Evolutionary conservation across 2,113 vertebrate species (phyloP).

Genomic region (Lophius piscatorius): DNA sequence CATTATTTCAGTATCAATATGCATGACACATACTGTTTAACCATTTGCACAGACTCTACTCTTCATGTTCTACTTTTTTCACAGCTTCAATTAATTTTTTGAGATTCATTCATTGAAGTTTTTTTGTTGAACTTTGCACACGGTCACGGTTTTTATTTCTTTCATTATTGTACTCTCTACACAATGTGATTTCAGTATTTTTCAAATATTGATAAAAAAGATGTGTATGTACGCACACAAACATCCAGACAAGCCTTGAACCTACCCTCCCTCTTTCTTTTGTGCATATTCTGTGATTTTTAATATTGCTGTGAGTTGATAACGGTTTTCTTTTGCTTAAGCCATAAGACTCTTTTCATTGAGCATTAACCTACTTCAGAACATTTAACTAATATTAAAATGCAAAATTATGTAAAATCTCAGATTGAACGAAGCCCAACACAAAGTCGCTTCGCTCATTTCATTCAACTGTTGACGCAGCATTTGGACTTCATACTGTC

Average conservation of each 20-base stretch:
- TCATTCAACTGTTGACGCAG: constrained; percentile 30
- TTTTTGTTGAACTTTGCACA: too few relatives aligned
- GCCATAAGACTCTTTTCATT: constrained; percentile 27
- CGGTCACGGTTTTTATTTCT: constrained; percentile 5
- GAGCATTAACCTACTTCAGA: constrained; percentile 1
- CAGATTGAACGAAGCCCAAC: constrained; percentile 17
- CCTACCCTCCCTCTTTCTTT: constrained; percentile 4
- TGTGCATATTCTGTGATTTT: constrained; percentile 16
- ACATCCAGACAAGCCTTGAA: constrained; percentile 13
- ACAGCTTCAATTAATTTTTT: constrained; percentile 15
- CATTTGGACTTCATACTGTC: constrained; percentile 34
- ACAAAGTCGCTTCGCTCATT: constrained; percentile 11
- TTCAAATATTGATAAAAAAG: constrained; percentile 3
- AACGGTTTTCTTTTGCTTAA: constrained; percentile 8
- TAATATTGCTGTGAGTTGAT: constrained; percentile 15
- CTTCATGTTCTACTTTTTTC: constrained; percentile 17
- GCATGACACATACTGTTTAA: too few relatives aligned
- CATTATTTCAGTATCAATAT: too few relatives aligned
- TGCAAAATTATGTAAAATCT: constrained; percentile 35
- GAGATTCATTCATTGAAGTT: too few relatives aligned
- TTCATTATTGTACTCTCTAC: background rate
- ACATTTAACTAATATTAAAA: constrained; percentile 25
- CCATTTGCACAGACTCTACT: background rate
- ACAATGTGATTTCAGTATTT: constrained; percentile 2
- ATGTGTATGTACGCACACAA: constrained; percentile 6